Evolutionary conservation across 2,797 vertebrate genomes (phyloP), one percentile per base, ranked within the genome.

Genomic region (Linurgus olivaceus): DNA sequence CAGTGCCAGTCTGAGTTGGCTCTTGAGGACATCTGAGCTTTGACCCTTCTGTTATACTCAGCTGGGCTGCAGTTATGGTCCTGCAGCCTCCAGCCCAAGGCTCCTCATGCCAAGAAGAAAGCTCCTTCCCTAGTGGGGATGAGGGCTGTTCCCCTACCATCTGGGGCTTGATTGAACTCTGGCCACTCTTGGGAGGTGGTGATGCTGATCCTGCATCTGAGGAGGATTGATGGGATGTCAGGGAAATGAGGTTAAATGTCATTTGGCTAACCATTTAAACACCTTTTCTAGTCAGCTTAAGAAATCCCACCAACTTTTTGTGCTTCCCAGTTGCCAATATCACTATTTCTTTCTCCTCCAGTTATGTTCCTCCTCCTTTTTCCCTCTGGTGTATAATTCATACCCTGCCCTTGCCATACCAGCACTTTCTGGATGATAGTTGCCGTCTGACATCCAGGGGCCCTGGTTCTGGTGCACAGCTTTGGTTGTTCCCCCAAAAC

Each of bases 391-490:
- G 9, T 73, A 7, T 84, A 78, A 48, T 50, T 84, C 31, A 5
- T 33, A 33, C 29, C 31, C 33, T 74, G 45, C 10, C 19, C 17
- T 19, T 70, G 33, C 33, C 3, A 7, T 86, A 83, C 11, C 15
- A 28, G 16, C 40, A 33, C 12, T 26, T 54, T 65, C 19, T 54
- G 79, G 38, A 11, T 81, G 45, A 38, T 67, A 31, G 29, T 37
- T 78, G 50, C 44, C 63, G 28, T 59, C 31, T 4, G 5, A 21
- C n/a, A 47, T 29, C 23, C 28, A 28, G 17, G 31, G 37, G 7
- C 37, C 11, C 24, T 0, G 0, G 4, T 62, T 82, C 57, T 55
- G 33, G 17, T 51, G 20, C 9, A 6, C 2, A 17, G 40, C 74
- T 74, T 18, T 47, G 58, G 16, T 18, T 1, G 0, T 48, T 91